Evolutionary conservation across 2,888 invertebrate species (phyloP), one percentile per base, ranked within the genome.

Genomic region (Ashinkailepas kermadecensis): DNA sequence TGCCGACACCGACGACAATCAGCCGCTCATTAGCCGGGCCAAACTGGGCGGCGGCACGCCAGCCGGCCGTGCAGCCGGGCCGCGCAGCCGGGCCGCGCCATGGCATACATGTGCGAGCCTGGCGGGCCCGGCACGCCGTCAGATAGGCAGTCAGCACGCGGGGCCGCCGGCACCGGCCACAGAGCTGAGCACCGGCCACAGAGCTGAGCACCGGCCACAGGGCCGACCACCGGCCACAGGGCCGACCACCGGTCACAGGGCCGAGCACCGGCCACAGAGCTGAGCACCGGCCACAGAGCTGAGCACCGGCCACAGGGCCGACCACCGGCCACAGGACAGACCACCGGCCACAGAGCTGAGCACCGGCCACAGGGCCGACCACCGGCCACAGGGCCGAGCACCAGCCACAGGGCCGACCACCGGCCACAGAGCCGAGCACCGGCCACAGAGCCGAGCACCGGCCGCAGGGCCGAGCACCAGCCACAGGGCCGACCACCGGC

Each of bases 111-210:
- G 54, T 65, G 65, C 23, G 23, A 10, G 65, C 70, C 39, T 15
- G 25, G 25, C 39, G 39, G 39, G 23, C 23, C 70, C 70, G 70
- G n/a, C 65, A 8, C 13, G n/a, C 23, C 25, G 70, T 39, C 39
- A 70, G 12, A 70, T 70, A 70, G 70, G 70, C 70, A 6, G 70
- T 70, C 25, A 70, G 70, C 70, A 70, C 70, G 70, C 70, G 70
- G 25, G 11, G 39, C 70, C 70, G 39, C 15, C 70, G 70, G 70
- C 70, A 18, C 21, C 65, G 65, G 65, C 65, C 65, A 21, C 23
- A 8, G 65, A 65, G 23, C 65, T 23, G n/a, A n/a, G 64, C 64
- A 64, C n/a, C 64, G 21, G 21, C 64, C n/a, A n/a, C 64, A 64
- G 64, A 4, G 64, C n/a, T 23, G n/a, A n/a, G 64, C 64, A 64